phyloP scores from a whole-genome alignment of 92 coral and sea anemone species.

The Parazoanthus swiftii region DNA sequence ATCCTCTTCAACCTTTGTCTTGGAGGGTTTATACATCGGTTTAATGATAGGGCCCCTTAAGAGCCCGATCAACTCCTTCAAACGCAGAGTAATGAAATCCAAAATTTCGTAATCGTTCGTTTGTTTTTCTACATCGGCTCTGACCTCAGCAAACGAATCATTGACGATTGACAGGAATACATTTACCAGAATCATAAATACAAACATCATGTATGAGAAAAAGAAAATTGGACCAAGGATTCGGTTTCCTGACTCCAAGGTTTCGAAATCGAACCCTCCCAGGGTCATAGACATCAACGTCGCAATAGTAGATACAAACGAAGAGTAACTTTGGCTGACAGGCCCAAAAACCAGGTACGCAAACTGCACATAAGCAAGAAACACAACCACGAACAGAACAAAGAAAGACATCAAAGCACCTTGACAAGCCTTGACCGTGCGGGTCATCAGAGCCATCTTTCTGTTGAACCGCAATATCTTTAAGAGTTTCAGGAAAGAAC shows the following conservation, averaged over 20 bases:
- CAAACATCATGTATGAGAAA: slow-evolving; percentile 74
- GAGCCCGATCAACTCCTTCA: slow-evolving; percentile 61
- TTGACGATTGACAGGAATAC: slow-evolving; percentile 79
- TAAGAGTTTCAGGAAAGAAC: slow-evolving; percentile 68
- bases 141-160: slow-evolving; percentile 76
- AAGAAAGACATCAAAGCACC: slow-evolving; percentile 68
- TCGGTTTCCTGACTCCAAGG: slow-evolving; percentile 59
- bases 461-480: slow-evolving; percentile 84
- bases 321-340: slow-evolving; percentile 55
- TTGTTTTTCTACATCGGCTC: slow-evolving; percentile 67
- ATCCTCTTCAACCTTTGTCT: slow-evolving; percentile 66
- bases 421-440: slow-evolving; percentile 67
- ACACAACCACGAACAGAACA: slow-evolving; percentile 67
- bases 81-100: slow-evolving; percentile 67
- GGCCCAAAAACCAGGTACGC: slow-evolving; percentile 74
- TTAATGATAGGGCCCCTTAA: slow-evolving; percentile 59
- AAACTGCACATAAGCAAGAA: slow-evolving; percentile 71
- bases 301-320: slow-evolving; percentile 60
- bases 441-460: slow-evolving; percentile 70
- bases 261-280: slow-evolving; percentile 81
- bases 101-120: slow-evolving; percentile 78
- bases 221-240: slow-evolving; percentile 73
- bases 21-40: slow-evolving; percentile 76
- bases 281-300: slow-evolving; percentile 74
- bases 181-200: slow-evolving; percentile 75